phyloP scores from a whole-genome alignment of 2,888 invertebrate species.

The Oligia fasciuncula region DNA sequence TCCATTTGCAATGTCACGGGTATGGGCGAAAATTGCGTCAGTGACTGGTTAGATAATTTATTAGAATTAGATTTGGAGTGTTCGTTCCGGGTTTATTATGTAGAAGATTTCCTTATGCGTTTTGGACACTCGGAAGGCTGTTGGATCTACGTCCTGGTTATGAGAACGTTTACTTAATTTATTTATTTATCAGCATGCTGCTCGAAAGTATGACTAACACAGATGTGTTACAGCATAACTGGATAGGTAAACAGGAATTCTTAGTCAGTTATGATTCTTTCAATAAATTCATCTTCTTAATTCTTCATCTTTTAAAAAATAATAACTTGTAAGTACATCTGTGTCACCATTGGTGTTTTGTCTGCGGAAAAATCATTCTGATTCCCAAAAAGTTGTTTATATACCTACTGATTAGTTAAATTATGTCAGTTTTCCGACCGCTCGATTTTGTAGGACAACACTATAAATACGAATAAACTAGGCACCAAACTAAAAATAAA shows the following conservation, averaged over 20 bases:
- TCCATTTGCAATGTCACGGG: constrained; percentile 65
- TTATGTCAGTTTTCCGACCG: neutral
- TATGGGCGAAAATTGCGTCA: constrained; percentile 37
- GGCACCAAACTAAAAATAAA: constrained; percentile 27
- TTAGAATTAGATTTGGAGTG: constrained; percentile 37
- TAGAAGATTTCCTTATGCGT: constrained; percentile 24
- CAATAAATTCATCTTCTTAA: neutral
- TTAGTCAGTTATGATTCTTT: neutral
- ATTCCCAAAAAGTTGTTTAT: neutral
- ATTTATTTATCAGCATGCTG: neutral
- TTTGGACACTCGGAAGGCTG: constrained; percentile 31
- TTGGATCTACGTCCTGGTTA: neutral
- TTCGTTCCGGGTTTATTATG: constrained; percentile 43
- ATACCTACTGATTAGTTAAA: neutral
- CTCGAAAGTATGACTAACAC: neutral
- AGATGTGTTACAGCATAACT: neutral
- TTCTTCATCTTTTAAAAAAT: neutral
- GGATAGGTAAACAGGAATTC: neutral
- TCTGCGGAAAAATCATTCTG: neutral
- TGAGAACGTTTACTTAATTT: neutral
- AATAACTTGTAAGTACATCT: neutral
- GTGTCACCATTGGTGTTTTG: neutral
- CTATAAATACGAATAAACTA: neutral
- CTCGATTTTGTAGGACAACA: neutral
- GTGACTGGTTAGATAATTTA: constrained; percentile 46